phyloP scores from a whole-genome alignment of 2,888 invertebrate genomes.

The Agapostemon virescens region DNA sequence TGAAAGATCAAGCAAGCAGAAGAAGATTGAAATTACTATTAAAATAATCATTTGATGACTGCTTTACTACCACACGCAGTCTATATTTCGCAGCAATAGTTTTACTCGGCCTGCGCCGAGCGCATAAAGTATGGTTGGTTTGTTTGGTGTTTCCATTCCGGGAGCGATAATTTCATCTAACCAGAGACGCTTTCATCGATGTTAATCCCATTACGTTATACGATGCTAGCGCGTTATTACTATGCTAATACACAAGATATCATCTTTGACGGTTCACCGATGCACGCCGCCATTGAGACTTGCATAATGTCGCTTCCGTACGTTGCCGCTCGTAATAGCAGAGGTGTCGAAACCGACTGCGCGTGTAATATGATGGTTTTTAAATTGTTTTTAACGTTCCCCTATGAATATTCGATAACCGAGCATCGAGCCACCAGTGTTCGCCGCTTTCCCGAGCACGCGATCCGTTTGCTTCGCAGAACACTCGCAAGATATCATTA shows the following conservation, averaged over 20 bases:
- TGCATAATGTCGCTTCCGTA: conserved; percentile 23
- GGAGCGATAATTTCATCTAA: conserved; percentile 7
- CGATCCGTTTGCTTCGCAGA: background rate
- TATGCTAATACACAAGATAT: conserved; percentile 46
- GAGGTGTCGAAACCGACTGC: conserved; percentile 23
- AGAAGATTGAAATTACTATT: no score
- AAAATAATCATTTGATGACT: background rate
- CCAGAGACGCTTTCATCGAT: conserved; percentile 19
- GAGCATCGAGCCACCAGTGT: no score
- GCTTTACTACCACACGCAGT: no score
- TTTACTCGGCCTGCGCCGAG: background rate
- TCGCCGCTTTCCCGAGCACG: background rate
- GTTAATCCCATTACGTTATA: conserved; percentile 37
- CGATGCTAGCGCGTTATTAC: conserved; percentile 35
- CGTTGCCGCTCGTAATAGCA: conserved; percentile 4
- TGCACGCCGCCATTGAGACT: background rate
- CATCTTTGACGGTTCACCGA: conserved; percentile 30
- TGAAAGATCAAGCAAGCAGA: no score
- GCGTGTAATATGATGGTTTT: background rate
- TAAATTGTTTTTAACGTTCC: conserved; percentile 17
- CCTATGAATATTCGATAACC: background rate
- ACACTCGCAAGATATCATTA: background rate
- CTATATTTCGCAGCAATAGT: background rate
- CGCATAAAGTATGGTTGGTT: background rate
- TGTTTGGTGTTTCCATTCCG: background rate